Evolutionary conservation across 2,113 vertebrate genomes (phyloP).

Genomic region (Oncorhynchus masou): DNA sequence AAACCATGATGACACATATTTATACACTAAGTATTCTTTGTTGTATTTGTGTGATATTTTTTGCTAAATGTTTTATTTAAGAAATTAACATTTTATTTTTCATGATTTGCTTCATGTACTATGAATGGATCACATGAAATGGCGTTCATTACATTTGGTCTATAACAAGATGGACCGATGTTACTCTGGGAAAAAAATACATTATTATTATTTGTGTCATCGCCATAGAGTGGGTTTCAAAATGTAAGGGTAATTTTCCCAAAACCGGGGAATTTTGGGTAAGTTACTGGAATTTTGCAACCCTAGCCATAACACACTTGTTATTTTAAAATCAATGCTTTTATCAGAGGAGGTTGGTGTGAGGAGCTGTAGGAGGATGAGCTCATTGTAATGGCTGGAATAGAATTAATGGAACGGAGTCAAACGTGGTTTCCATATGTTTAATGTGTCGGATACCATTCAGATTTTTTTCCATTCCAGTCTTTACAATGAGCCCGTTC

Average conservation of each 20-base stretch:
- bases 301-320: neutral
- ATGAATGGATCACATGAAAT: constrained; percentile 1
- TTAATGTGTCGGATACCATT: too few species aligned
- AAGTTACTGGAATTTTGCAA: neutral
- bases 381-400: too few species aligned
- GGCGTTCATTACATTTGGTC: neutral
- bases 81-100: constrained; percentile 34
- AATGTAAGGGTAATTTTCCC: too few species aligned
- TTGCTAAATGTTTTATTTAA: constrained; percentile 49
- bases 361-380: too few species aligned
- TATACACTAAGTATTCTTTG: constrained; percentile 38
- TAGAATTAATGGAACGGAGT: too few species aligned
- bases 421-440: too few species aligned
- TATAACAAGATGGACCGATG: neutral
- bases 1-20: constrained; percentile 22
- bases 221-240: neutral
- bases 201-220: too few species aligned
- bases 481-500: too few species aligned
- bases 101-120: constrained; percentile 37
- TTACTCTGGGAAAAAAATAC: neutral
- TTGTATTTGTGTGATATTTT: constrained; percentile 14
- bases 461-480: too few species aligned
- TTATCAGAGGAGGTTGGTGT: too few species aligned
- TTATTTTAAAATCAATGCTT: constrained; percentile 8
- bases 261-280: too few species aligned